Base-by-base conservation (phyloP, 2,797 vertebrate species). In the Steatocranus sp. region DNA sequence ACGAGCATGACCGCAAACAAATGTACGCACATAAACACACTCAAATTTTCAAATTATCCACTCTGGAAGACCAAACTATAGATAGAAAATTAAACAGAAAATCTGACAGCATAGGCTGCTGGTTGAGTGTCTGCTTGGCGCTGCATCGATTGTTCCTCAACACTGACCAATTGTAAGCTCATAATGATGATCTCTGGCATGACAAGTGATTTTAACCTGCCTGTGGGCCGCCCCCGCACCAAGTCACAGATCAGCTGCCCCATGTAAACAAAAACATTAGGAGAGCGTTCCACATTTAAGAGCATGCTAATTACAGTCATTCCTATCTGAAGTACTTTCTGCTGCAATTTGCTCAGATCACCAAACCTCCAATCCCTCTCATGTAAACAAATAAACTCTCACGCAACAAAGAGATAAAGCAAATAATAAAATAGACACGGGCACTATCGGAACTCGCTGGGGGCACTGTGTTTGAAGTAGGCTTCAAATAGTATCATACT, bases 171-270 rank as follows among this genome's bases (percentile, higher is more conserved):
- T 96, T 96, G 95, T 93, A 96, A 96, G 94, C 95, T 96, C 95
- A 96, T 96, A 94, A 96, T 94, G 95, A 95, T 94, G 95, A 96
- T 96, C 96, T 96, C 94, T 95, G 96, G 93, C 95, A 95, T 91
- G 94, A 96, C 95, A 95, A 96, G 95, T 96, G 91, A 96, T 96
- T 96, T 96, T 96, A 97, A 97, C 96, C 96, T 92, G 92, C 93
- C 90, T 93, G 94, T 81, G 87, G 92, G 93, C 95, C 95, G 83
- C 96, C 95, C 94, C 95, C 95, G 91, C 95, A 92, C 91, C 79
- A 76, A 85, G 91, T 95, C 94, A 94, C 93, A 94, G 96, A 94
- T 96, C 94, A 94, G 94, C 95, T 92, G 94, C 94, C 93, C 92
- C 91, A 83, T 81, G 90, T 95, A 96, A 96, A 96, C 96, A 96